Percentiles rank a stretch among this genome's conserved stretches.
phyloP scores from a whole-genome alignment of 2,113 vertebrate species.

The Columba janthina region DNA sequence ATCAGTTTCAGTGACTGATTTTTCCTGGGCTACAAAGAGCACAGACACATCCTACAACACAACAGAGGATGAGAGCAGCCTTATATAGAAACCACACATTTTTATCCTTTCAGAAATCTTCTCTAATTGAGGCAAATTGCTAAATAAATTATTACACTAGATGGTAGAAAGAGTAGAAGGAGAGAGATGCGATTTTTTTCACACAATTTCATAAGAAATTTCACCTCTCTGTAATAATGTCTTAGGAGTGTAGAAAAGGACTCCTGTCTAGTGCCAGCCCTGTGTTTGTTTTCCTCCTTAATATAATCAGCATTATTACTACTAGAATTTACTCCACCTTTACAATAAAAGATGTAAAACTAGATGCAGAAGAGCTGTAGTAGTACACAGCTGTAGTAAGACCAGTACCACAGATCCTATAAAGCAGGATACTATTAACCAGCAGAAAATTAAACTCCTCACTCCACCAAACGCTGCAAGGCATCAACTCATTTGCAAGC shows the following conservation, averaged over 20 bases:
- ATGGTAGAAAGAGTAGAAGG: background rate
- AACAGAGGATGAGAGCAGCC: background rate
- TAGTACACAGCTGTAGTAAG: background rate
- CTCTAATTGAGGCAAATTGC: background rate
- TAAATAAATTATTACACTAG: background rate
- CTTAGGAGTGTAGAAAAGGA: background rate
- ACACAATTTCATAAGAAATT: background rate
- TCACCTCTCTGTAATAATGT: background rate
- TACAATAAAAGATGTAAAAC: background rate
- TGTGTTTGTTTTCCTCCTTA: background rate
- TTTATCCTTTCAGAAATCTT: background rate
- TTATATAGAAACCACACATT: background rate
- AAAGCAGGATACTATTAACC: background rate
- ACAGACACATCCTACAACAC: too few species aligned
- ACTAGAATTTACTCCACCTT: background rate
- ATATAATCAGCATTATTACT: background rate
- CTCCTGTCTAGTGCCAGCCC: background rate
- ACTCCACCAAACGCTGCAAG: background rate
- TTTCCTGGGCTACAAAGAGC: background rate
- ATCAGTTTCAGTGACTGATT: background rate
- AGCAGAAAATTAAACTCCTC: background rate
- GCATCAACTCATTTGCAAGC: background rate
- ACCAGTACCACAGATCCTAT: background rate
- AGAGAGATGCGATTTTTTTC: background rate
- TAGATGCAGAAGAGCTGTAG: background rate